Evolutionary conservation across 35 echinoderm and acorn worm genomes (phyloP).

Genomic region (Lytechinus variegatus): DNA sequence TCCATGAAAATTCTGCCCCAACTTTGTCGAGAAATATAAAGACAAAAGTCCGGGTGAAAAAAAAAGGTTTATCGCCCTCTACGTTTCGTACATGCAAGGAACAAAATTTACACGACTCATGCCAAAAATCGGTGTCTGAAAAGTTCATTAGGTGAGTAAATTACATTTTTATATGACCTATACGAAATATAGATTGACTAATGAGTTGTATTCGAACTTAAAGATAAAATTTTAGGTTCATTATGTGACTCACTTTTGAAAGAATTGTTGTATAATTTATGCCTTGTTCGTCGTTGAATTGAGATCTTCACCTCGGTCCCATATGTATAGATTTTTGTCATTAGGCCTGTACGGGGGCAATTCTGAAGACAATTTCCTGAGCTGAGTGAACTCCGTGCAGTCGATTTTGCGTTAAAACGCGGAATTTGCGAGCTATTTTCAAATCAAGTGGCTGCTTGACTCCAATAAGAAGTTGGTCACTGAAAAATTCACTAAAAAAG

Average conservation of each 20-base stretch:
- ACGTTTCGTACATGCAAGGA: not conserved
- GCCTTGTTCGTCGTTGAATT: not conserved
- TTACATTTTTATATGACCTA: not conserved
- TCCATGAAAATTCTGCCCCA: too few species aligned
- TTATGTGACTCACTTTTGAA: not conserved
- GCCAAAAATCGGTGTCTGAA: not conserved
- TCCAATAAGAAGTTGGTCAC: too few species aligned
- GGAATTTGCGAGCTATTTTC: too few species aligned
- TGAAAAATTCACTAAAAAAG: too few species aligned
- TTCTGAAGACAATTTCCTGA: too few species aligned
- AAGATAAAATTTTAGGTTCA: not conserved
- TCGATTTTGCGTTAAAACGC: too few species aligned
- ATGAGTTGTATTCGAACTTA: not conserved
- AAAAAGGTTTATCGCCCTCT: not conserved
- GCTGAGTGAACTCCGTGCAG: too few species aligned
- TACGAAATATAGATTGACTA: not conserved
- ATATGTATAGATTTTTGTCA: not conserved
- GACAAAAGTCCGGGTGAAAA: too few species aligned
- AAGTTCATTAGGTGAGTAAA: not conserved
- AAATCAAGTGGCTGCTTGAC: too few species aligned
- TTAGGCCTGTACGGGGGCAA: not conserved
- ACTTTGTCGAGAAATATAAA: too few species aligned
- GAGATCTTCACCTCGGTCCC: not conserved
- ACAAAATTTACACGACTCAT: not conserved
- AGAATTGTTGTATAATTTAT: not conserved